Base-by-base conservation (phyloP, 2,113 vertebrate species). In the Lota lota region DNA sequence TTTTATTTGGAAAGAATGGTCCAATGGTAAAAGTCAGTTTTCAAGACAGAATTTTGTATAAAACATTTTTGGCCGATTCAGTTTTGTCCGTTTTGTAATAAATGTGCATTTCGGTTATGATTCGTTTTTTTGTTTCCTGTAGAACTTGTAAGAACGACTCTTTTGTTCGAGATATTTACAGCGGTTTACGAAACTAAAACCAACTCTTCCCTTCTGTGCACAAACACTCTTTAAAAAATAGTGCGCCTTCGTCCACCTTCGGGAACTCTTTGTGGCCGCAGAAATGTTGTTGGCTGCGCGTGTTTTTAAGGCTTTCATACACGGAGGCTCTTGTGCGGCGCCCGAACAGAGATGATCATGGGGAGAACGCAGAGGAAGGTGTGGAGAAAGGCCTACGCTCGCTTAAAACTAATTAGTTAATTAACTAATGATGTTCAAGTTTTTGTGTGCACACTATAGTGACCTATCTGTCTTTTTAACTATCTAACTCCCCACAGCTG, bases 331-430 rank as follows among this genome's bases (percentile, higher is more conserved):
- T 88, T 87, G 79, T 85, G 51, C 77, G 64, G 47, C 19, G 78
- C 57, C 63, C 86, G 79, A 82, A 81, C 76, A 77, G 79, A 11
- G 68, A 75, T 85, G 64, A 77, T 84, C 85, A 84, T 85, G 71
- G 63, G 12, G 71, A 83, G 78, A 64, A 79, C n/a, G 4, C 78
- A 1, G 68, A 71, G 85, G 89, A 91, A 92, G 90, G 88, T 88
- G 87, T 59, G 4, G 73, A 79, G 79, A 85, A 88, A 86, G 80
- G 81, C 82, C 70, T 87, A 88, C 88, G 88, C 91, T n/a, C n/a
- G n/a, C n/a, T n/a, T n/a, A n/a, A n/a, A n/a, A n/a, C n/a, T n/a
- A n/a, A n/a, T n/a, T n/a, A n/a, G n/a, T n/a, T n/a, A n/a, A n/a
- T n/a, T n/a, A n/a, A n/a, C n/a, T n/a, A n/a, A n/a, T n/a, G n/a